Evolutionary conservation across 2,797 vertebrate species (phyloP).

Genomic region (Lagorchestes hirsutus): DNA sequence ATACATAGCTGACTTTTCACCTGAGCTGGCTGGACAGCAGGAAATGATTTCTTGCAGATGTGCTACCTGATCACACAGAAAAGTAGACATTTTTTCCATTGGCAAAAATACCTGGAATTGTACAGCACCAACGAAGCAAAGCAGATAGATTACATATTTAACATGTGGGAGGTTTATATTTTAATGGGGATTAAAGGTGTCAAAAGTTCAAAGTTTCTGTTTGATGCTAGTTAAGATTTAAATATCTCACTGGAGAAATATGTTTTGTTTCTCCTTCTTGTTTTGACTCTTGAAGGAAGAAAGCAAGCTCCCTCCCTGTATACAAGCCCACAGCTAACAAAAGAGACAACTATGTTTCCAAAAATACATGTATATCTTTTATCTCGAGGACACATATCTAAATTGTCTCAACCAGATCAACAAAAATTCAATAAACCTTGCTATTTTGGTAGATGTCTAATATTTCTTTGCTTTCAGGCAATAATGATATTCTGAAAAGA

Average conservation of each 20-base stretch:
- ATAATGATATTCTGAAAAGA: background rate
- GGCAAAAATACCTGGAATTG: conserved; percentile 77
- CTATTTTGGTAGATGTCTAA: background rate
- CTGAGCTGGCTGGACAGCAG: conserved; percentile 36
- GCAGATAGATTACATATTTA: conserved; percentile 61
- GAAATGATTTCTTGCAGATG: conserved; percentile 61
- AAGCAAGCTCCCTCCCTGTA: conserved; percentile 43
- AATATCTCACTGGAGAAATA: conserved; percentile 51
- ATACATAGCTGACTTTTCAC: conserved; percentile 39
- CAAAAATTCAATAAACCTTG: background rate
- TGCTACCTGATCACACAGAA: conserved; percentile 67
- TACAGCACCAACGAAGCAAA: conserved; percentile 70
- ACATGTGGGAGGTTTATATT: conserved; percentile 47
- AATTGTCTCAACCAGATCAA: background rate
- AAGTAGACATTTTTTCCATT: conserved; percentile 62
- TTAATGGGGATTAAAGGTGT: conserved; percentile 72
- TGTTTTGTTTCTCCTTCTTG: conserved; percentile 56
- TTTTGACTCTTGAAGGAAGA: conserved; percentile 60
- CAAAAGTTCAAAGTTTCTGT: conserved; percentile 60
- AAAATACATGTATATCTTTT: conserved; percentile 50
- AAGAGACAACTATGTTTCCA: conserved; percentile 56
- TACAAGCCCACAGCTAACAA: conserved; percentile 39
- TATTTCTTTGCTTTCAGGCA: conserved; percentile 12
- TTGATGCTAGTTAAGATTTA: conserved; percentile 51
- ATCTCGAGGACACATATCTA: background rate